Evolutionary conservation across 2,888 invertebrate genomes (phyloP), one percentile per base, ranked within the genome.

Genomic region (Biston stratarius): DNA sequence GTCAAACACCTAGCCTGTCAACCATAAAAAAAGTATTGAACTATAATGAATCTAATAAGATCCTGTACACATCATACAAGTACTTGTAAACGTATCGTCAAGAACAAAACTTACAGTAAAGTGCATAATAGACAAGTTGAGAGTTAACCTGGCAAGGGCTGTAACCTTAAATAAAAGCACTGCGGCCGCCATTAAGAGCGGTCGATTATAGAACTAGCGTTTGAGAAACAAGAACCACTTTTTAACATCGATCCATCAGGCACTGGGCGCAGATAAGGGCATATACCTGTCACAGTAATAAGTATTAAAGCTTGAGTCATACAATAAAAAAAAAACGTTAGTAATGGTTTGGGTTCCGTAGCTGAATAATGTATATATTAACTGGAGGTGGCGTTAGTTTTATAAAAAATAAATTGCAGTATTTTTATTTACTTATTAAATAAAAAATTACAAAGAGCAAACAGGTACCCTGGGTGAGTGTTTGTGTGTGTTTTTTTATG

Each of bases 231-330:
- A 85, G 85, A 87, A 85, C 77, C 74, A 80, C 81, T 82, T 84
- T 85, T 87, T 84, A 88, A 85, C 86, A 87, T 84, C 89, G 88
- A 91, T 91, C 90, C 88, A 91, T 92, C 91, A 91, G 86, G 74
- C 81, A 80, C 80, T 79, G 85, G 79, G 73, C 74, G 74, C 81
- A 83, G 91, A 90, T 92, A 92, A 91, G 86, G 78, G 80, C 83
- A 84, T 83, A 84, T 86, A 83, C 86, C 88, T 88, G 91, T 89
- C 90, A 89, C 86, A 85, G 84, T 87, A 86, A 87, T 90, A 89
- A 86, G 87, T 86, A 87, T 88, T 88, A 84, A 83, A 84, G 83
- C 82, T 78, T 82, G 83, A 83, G 80, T 83, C 79, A 80, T 80
- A 85, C 78, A 77, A 75, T 58, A 63, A 71, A 45, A 70, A 44